phyloP scores from a whole-genome alignment of 2,888 invertebrate species.

The Autographa pulchrina region DNA sequence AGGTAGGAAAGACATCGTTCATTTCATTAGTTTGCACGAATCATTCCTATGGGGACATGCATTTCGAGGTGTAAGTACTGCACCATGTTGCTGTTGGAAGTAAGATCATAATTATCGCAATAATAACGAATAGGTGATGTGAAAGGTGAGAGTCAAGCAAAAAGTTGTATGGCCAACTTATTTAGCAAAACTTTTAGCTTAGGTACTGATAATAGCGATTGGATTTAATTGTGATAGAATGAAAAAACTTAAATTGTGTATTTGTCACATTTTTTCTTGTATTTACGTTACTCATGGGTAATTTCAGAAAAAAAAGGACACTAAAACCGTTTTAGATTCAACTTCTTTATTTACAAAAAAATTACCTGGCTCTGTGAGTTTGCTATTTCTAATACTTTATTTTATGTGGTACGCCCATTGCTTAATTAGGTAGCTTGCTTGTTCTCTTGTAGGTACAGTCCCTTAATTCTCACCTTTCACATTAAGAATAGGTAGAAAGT shows the following conservation, averaged over 20 bases:
- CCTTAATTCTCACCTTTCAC: conserved; percentile 34
- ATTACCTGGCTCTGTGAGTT: too few relatives aligned
- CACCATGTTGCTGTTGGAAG: conserved; percentile 36
- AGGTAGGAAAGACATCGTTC: conserved; percentile 74
- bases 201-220: too few relatives aligned
- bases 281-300: too few relatives aligned
- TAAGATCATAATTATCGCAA: conserved; percentile 19
- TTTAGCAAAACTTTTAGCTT: conserved; percentile 8
- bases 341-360: too few relatives aligned
- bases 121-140: conserved; percentile 24
- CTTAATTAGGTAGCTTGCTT: too few relatives aligned
- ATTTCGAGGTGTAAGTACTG: conserved; percentile 64
- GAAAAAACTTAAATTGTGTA: too few relatives aligned
- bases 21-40: conserved; percentile 91
- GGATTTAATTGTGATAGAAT: too few relatives aligned
- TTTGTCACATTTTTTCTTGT: too few relatives aligned
- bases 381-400: too few relatives aligned
- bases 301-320: too few relatives aligned
- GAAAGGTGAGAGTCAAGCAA: conserved; percentile 50
- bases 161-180: conserved; percentile 9
- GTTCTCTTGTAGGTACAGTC: not conserved
- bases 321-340: too few relatives aligned
- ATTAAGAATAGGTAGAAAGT: conserved; percentile 31
- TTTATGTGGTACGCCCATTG: too few relatives aligned
- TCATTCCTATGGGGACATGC: conserved; percentile 88